These are phyloP conservation scores for Limnephilus lunatus DNA, from an alignment of 2,888 invertebrate species.

Conservation along the genomic window DNA sequence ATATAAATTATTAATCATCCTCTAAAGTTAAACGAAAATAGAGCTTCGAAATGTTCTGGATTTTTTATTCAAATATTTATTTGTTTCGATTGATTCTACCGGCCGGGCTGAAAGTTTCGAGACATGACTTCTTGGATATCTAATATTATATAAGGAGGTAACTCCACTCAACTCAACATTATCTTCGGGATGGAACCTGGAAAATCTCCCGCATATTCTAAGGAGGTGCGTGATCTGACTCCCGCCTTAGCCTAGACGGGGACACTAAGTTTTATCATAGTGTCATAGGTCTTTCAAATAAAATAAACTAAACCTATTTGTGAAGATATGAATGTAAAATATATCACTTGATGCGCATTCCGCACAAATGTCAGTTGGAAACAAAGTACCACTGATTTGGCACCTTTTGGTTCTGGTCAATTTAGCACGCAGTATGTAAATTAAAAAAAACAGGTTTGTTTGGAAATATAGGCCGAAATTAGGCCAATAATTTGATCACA, in stretches of 20 bases:
- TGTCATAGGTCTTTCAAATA: not conserved
- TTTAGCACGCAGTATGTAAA: too few relatives aligned
- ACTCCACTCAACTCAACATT: not conserved
- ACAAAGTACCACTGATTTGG: too few relatives aligned
- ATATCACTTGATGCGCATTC: too few relatives aligned
- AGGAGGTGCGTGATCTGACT: conserved; percentile 12
- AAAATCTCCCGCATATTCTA: not conserved
- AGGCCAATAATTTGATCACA: too few relatives aligned
- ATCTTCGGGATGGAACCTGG: not conserved
- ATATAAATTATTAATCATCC: not conserved
- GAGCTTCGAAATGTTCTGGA: not conserved
- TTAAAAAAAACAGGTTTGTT: too few relatives aligned
- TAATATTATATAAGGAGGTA: not conserved
- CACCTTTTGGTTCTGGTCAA: too few relatives aligned
- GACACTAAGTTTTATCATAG: conserved; percentile 12
- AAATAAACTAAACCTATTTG: not conserved
- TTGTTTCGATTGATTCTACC: not conserved
- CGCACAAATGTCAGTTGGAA: too few relatives aligned
- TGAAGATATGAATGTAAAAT: too few relatives aligned
- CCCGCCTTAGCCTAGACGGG: not conserved
- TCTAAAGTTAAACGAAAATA: not conserved
- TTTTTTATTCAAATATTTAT: not conserved
- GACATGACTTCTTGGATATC: not conserved
- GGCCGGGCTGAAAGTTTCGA: not conserved
- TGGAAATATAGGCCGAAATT: too few relatives aligned